These are phyloP conservation scores for Lucinisca nassula DNA, from an alignment of 2,888 invertebrate genomes.

Conservation along the genomic window DNA sequence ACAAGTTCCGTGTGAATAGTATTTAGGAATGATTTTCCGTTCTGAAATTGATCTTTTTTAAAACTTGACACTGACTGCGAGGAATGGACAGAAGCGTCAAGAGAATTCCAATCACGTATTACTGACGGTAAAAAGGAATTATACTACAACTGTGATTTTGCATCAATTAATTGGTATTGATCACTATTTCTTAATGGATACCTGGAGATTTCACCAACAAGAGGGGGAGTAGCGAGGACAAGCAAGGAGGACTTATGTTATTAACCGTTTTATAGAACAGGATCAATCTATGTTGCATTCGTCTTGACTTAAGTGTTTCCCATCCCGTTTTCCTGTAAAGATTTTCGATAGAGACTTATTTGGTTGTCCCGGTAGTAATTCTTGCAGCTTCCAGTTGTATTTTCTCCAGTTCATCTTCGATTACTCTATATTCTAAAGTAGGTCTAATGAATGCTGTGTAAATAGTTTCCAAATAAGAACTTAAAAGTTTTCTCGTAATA, in stretches of 20 bases:
- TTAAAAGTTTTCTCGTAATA: not conserved
- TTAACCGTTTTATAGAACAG: not conserved
- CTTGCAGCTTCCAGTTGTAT: conserved; percentile 1
- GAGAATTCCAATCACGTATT: not conserved
- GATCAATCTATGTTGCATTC: not conserved
- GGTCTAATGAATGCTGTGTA: not conserved
- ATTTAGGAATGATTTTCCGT: not conserved
- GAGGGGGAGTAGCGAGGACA: not conserved
- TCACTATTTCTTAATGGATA: not conserved
- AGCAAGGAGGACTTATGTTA: not conserved
- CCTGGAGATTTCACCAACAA: not conserved
- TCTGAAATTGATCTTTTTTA: not conserved
- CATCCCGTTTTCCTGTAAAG: not conserved
- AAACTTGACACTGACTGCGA: not conserved
- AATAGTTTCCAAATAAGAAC: not conserved
- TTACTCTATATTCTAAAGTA: not conserved
- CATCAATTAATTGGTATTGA: too few species aligned
- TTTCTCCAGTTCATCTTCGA: not conserved
- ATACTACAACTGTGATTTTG: not conserved
- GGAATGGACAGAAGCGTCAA: not conserved
- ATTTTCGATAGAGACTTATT: not conserved
- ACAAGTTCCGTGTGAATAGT: not conserved
- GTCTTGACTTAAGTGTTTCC: not conserved
- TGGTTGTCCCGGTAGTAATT: not conserved
- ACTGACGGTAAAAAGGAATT: conserved; percentile 1